Conservation (phyloP, 2,888 invertebrate species). For the Drosophila antonietae region DNA sequence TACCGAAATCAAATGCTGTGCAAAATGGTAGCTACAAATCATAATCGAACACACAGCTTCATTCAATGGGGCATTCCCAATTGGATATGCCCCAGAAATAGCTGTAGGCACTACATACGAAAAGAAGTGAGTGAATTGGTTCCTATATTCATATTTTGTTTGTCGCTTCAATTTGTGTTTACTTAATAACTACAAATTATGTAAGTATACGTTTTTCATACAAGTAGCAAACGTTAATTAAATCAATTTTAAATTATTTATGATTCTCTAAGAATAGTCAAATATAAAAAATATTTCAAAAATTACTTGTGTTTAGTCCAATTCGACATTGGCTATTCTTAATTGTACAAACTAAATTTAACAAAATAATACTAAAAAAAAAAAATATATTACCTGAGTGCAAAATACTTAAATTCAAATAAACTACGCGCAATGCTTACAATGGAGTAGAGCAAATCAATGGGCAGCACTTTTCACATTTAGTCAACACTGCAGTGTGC, state of each 20-base stretch:
- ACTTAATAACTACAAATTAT: slow-evolving; percentile 42
- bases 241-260: slow-evolving; percentile 9
- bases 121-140: slow-evolving; percentile 68
- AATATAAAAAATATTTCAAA: slow-evolving; percentile 15
- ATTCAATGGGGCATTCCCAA: slow-evolving; percentile 12
- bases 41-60: slow-evolving; percentile 22
- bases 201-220: slow-evolving; percentile 29
- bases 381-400: slow-evolving; percentile 27
- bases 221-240: slow-evolving; percentile 36
- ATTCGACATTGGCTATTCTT: slow-evolving; percentile 28
- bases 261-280: not conserved
- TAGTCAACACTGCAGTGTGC: not conserved
- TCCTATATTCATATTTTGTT: slow-evolving; percentile 47
- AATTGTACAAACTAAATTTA: not conserved
- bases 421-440: slow-evolving; percentile 20
- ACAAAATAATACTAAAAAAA: slow-evolving; percentile 26
- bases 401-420: slow-evolving; percentile 17
- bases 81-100: slow-evolving; percentile 1
- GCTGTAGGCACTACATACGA: slow-evolving; percentile 25
- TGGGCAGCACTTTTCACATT: slow-evolving; percentile 1
- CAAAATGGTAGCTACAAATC: slow-evolving; percentile 35
- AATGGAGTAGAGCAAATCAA: not conserved
- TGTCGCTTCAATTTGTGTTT: slow-evolving; percentile 65
- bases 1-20: slow-evolving; percentile 24
- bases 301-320: slow-evolving; percentile 41